Evolutionary conservation across 2,113 vertebrate species (phyloP), one percentile per base, ranked within the genome.

Genomic region (Forbesichthys papilliferus): DNA sequence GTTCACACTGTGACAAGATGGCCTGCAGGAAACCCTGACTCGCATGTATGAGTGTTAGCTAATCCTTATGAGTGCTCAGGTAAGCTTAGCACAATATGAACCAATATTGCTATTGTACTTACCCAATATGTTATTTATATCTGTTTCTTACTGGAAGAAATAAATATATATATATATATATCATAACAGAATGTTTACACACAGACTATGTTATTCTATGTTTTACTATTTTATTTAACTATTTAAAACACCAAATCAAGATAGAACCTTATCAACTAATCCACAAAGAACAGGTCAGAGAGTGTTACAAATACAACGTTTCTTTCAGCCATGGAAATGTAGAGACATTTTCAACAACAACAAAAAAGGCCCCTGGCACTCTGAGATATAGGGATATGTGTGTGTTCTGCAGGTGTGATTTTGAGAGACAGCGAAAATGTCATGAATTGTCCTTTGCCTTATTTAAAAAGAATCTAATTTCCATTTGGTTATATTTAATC

Each of bases 311-410:
- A 77, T 72, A 84, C 75, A 60, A 46, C 1, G 33, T 52, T 77
- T 80, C 47, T 42, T 6, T 42, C 36, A 42, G 73, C 18, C n/a
- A 79, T 71, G 79, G 72, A 77, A 82, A 14, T 66, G 61, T 20
- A 71, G 60, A 79, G 81, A 81, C 69, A 72, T 74, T 81, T 88
- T 75, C 68, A 27, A 27, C 27, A 27, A 27, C 27, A 27, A 27
- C 65, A 27, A 65, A 81, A 86, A 80, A 83, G 73, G 65, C 80
- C 75, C 54, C 59, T 74, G 69, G 77, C 79, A 73, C 53, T 64
- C 61, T 67, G 48, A 75, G 69, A 83, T 46, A 20, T 36, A 64
- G 16, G 61, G 48, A 68, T 27, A 3, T 72, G 68, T 60, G 55
- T 16, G 68, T 66, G 64, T 73, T 74, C 64, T 20, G 69, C 62